phyloP scores from a whole-genome alignment of 2,888 invertebrate genomes.

The Boloria selene region DNA sequence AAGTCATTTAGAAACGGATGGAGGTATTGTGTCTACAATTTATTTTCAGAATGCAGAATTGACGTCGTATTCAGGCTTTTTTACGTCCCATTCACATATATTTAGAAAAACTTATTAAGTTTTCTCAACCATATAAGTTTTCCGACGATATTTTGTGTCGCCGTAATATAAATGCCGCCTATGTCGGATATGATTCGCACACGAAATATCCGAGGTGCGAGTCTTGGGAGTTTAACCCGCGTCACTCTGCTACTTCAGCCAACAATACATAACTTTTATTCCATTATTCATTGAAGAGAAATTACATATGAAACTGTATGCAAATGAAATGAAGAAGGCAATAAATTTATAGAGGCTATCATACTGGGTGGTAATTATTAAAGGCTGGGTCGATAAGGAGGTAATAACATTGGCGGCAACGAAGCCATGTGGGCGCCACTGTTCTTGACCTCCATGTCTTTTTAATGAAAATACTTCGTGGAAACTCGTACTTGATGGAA shows the following conservation, averaged over 20 bases:
- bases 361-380: conserved; percentile 48
- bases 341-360: conserved; percentile 44
- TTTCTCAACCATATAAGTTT: too few species aligned
- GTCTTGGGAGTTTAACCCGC: too few species aligned
- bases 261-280: too few species aligned
- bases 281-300: conserved; percentile 1
- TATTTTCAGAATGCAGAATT: not conserved
- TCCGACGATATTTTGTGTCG: too few species aligned
- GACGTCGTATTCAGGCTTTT: too few species aligned
- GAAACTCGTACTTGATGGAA: conserved; percentile 36
- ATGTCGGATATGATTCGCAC: too few species aligned
- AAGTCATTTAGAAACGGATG: conserved; percentile 57
- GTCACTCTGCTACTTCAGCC: too few species aligned
- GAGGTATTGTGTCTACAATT: conserved; percentile 8
- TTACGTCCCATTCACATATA: too few species aligned
- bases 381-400: conserved; percentile 47
- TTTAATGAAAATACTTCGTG: conserved; percentile 57
- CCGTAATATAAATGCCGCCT: too few species aligned
- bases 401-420: conserved; percentile 54
- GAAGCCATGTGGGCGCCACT: conserved; percentile 60
- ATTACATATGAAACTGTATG: conserved; percentile 48
- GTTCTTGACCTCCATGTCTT: conserved; percentile 59
- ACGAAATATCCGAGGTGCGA: too few species aligned
- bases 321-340: conserved; percentile 50
- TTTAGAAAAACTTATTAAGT: too few species aligned